phyloP scores from a whole-genome alignment of 2,888 invertebrate species.

The Crepidodera aurea region DNA sequence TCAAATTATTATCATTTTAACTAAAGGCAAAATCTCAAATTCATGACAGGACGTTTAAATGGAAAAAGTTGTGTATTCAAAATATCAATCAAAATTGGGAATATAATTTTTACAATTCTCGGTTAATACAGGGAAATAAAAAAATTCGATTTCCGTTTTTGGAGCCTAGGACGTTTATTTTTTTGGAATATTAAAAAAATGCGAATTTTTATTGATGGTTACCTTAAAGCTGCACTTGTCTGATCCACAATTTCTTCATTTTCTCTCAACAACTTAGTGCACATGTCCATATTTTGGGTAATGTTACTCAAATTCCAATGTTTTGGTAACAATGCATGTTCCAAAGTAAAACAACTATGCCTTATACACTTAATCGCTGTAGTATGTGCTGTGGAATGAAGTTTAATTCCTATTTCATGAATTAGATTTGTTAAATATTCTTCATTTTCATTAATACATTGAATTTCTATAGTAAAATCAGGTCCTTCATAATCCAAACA shows the following conservation, averaged over 20 bases:
- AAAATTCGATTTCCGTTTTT: too few relatives aligned
- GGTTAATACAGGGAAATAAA: too few relatives aligned
- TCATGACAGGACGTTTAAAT: too few relatives aligned
- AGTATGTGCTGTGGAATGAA: constrained; percentile 84
- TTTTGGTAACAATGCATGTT: constrained; percentile 80
- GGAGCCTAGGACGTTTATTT: too few relatives aligned
- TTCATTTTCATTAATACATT: constrained; percentile 86
- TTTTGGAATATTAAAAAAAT: too few relatives aligned
- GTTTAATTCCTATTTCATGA: constrained; percentile 81
- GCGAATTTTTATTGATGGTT: too few relatives aligned
- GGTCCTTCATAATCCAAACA: constrained; percentile 84
- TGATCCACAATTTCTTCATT: constrained; percentile 63
- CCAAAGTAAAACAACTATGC: constrained; percentile 80
- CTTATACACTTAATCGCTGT: constrained; percentile 81
- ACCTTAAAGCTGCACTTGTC: constrained; percentile 46
- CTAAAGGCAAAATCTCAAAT: too few relatives aligned
- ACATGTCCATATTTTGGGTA: constrained; percentile 69
- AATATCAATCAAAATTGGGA: too few relatives aligned
- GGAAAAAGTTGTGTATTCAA: too few relatives aligned
- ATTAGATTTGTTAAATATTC: constrained; percentile 79
- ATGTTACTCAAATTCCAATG: constrained; percentile 82
- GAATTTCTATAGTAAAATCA: constrained; percentile 86
- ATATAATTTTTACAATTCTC: too few relatives aligned
- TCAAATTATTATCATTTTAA: too few relatives aligned
- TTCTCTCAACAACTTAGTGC: constrained; percentile 64